A percentile compares a stretch with the other conserved stretches of the same genome.
These are phyloP conservation scores for Eptatretus burgeri DNA, from an alignment of 2,113 vertebrate genomes.

Conservation along the genomic window DNA sequence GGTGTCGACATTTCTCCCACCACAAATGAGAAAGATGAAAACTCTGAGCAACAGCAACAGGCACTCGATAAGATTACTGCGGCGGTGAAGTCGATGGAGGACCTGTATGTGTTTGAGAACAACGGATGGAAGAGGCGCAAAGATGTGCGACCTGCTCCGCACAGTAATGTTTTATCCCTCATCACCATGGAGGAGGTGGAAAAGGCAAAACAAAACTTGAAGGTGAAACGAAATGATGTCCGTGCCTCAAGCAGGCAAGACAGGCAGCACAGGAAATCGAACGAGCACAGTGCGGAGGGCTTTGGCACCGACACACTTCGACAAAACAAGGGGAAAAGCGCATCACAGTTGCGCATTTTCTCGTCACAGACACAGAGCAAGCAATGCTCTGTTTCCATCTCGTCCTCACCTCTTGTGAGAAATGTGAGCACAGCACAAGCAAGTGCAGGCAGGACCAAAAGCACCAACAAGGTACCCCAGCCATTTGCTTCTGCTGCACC, in stretches of 20 bases:
- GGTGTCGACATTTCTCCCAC: not conserved
- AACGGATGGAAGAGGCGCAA: conserved; percentile 66
- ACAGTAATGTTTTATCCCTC: conserved; percentile 51
- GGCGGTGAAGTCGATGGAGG: conserved; percentile 75
- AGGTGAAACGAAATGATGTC: conserved; percentile 12
- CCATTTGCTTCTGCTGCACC: not conserved
- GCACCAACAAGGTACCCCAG: conserved; percentile 3
- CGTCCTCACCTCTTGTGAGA: too few species aligned
- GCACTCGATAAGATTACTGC: conserved; percentile 65
- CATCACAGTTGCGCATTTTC: not conserved
- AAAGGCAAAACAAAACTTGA: conserved; percentile 8
- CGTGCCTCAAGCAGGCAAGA: not conserved
- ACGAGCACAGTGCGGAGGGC: conserved; percentile 7
- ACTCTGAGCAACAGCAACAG: conserved; percentile 14
- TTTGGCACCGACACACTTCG: not conserved
- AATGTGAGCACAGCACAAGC: too few species aligned
- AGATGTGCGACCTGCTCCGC: conserved; percentile 23
- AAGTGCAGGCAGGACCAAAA: conserved; percentile 1
- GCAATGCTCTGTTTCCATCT: conserved; percentile 7
- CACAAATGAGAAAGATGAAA: conserved; percentile 14
- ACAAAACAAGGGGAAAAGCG: conserved; percentile 2
- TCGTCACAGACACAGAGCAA: conserved; percentile 11
- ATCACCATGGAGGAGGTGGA: conserved; percentile 25
- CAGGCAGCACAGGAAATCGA: not conserved
- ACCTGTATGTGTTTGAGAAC: conserved; percentile 49